Conservation (phyloP, 2,888 invertebrate species). For the Platynereis dumerilii region DNA sequence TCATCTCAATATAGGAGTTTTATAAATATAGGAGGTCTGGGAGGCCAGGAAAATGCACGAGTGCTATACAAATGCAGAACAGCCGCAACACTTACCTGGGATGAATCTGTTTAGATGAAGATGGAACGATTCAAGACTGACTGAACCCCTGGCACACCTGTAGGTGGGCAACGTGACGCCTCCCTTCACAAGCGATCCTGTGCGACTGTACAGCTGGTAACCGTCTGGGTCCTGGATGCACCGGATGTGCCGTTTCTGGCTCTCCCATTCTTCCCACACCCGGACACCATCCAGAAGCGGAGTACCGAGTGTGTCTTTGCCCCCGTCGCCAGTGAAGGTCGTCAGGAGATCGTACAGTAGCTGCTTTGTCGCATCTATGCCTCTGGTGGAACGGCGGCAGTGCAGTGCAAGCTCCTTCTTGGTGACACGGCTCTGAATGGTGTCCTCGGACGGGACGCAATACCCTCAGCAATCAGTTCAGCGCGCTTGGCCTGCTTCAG, state of each 20-base stretch:
- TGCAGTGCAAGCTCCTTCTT: neutral
- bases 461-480: neutral
- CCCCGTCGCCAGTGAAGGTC: neutral
- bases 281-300: neutral
- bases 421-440: neutral
- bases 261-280: neutral
- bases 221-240: conserved; percentile 7
- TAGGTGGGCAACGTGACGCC: neutral
- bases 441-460: neutral
- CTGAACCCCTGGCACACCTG: neutral
- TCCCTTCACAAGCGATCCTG: neutral
- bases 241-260: neutral
- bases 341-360: neutral
- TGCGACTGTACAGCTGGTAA: neutral
- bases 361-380: neutral
- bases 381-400: neutral
- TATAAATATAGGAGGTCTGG: too few relatives aligned
- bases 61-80: too few relatives aligned
- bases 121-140: neutral
- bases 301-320: neutral
- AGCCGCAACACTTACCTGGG: neutral
- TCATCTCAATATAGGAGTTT: too few relatives aligned
- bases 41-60: too few relatives aligned
- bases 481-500: neutral
- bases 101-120: neutral